These are phyloP conservation scores for Meda fulgida DNA, from an alignment of 2,797 vertebrate species.

Conservation along the genomic window DNA sequence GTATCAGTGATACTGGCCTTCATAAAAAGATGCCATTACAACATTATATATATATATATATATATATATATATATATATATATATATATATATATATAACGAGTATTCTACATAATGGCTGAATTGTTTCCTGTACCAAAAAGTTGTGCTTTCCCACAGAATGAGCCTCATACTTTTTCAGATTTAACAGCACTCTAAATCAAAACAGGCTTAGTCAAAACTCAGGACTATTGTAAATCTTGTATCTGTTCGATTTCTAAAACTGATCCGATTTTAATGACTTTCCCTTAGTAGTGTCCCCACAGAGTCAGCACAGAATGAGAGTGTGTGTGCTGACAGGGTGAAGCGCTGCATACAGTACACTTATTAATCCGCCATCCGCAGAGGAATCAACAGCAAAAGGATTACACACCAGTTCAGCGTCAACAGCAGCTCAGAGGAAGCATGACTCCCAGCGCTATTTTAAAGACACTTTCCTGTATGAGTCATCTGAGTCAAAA, in stretches of 20 bases:
- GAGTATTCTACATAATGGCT: constrained; percentile 2
- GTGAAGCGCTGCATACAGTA: constrained; percentile 57
- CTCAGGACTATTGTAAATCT: constrained; percentile 39
- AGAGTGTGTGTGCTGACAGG: constrained; percentile 50
- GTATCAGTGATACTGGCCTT: no score
- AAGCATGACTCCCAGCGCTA: constrained; percentile 51
- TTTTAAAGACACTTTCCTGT: constrained; percentile 64
- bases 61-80: no score
- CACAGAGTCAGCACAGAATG: constrained; percentile 20
- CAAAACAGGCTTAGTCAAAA: constrained; percentile 24
- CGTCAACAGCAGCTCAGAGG: constrained; percentile 55
- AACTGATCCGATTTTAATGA: constrained; percentile 51
- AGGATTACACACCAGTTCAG: constrained; percentile 67
- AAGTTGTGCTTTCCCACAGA: constrained; percentile 31
- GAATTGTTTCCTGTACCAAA: constrained; percentile 24
- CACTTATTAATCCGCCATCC: constrained; percentile 71
- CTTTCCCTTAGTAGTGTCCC: constrained; percentile 46
- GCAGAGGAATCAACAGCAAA: constrained; percentile 63
- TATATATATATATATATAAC: no score
- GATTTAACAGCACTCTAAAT: constrained; percentile 15
- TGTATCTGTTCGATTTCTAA: constrained; percentile 32
- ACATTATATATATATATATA: no score
- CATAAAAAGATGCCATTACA: no score
- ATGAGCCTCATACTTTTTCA: constrained; percentile 14
- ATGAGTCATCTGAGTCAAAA: constrained; percentile 65